Evolutionary conservation across 2,113 vertebrate species (phyloP).

Genomic region (Melierax canorus): DNA sequence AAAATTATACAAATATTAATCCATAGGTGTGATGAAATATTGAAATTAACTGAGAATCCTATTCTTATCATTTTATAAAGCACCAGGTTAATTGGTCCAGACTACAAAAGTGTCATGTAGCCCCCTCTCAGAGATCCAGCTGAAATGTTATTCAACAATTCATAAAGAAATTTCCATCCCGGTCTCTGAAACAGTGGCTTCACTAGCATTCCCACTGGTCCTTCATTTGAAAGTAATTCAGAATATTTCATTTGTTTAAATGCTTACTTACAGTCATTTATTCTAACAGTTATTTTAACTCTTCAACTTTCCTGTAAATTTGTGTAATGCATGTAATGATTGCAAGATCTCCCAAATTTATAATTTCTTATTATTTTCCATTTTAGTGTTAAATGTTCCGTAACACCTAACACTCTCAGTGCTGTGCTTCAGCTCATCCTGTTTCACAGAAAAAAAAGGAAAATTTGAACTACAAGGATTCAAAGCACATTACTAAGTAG

Average conservation of each 20-base stretch:
- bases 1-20: constrained; percentile 47
- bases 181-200: not conserved
- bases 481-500: not conserved
- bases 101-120: not conserved
- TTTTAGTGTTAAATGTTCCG: not conserved
- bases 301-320: not conserved
- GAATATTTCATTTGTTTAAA: not conserved
- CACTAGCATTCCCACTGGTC: not conserved
- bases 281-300: not conserved
- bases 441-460: not conserved
- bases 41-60: not conserved
- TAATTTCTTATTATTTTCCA: not conserved
- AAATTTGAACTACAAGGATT: not conserved
- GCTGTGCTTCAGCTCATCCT: not conserved
- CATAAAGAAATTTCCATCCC: not conserved
- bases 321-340: not conserved
- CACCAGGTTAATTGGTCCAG: not conserved
- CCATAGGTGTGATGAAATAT: constrained; percentile 17
- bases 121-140: not conserved
- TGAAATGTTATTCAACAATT: not conserved
- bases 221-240: not conserved
- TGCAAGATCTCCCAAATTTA: not conserved
- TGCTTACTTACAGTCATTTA: not conserved
- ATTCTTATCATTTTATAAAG: not conserved
- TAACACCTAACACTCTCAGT: not conserved